Percentiles rank a stretch among this genome's conserved stretches.
Conservation (phyloP, 2,888 invertebrate species). For the Dione vanillae region DNA sequence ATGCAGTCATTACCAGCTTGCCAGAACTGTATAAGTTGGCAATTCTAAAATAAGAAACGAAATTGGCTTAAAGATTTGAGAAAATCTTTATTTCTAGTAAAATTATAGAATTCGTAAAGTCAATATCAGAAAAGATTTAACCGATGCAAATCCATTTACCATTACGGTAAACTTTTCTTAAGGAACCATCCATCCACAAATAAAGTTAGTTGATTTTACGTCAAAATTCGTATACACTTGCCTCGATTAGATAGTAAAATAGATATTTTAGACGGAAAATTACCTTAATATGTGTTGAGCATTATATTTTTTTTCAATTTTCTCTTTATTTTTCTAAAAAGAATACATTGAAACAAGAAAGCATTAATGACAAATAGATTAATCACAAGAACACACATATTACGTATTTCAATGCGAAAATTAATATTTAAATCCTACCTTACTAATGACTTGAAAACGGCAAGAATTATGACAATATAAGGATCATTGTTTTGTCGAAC, state of each 20-base stretch:
- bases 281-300: too few relatives aligned
- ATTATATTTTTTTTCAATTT: too few relatives aligned
- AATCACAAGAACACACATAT: conserved; percentile 47
- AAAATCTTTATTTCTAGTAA: not conserved
- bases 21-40: not conserved
- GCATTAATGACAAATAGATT: conserved; percentile 46
- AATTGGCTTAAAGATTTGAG: not conserved
- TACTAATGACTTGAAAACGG: conserved; percentile 51
- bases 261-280: too few relatives aligned
- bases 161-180: too few relatives aligned
- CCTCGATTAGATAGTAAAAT: too few relatives aligned
- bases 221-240: too few relatives aligned
- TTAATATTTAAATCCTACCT: conserved; percentile 55
- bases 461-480: conserved; percentile 34
- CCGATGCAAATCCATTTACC: too few relatives aligned
- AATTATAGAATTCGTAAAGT: too few relatives aligned
- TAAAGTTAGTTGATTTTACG: too few relatives aligned
- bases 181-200: too few relatives aligned
- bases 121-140: too few relatives aligned
- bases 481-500: not conserved
- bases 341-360: conserved; percentile 37
- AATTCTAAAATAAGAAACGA: not conserved
- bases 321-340: too few relatives aligned
- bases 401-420: conserved; percentile 50
- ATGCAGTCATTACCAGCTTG: not conserved